A percentile compares a stretch with the other conserved stretches of the same genome.
Evolutionary conservation across 2,888 invertebrate genomes (phyloP).

Genomic region (Coenonympha arcania): DNA sequence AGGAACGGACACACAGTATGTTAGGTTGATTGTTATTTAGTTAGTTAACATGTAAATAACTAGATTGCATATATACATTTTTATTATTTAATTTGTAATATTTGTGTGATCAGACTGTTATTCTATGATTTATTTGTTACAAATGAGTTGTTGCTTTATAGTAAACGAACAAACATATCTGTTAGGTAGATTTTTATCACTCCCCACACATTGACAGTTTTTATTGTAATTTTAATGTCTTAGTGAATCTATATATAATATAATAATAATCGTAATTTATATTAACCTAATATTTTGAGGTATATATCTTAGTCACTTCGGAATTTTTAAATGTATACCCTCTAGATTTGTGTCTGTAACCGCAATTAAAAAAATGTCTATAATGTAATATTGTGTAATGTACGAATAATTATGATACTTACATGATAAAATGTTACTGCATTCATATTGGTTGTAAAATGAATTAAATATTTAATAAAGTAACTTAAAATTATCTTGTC

Average conservation of each 20-base stretch:
- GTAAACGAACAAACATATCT: conserved; percentile 65
- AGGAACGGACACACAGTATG: conserved; percentile 44
- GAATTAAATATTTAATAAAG: conserved; percentile 68
- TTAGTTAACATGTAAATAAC: conserved; percentile 74
- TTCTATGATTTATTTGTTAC: conserved; percentile 72
- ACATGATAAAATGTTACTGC: conserved; percentile 67
- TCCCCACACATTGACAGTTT: conserved; percentile 43
- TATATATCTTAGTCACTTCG: conserved; percentile 47
- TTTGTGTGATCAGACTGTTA: conserved; percentile 74
- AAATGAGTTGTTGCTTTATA: conserved; percentile 69
- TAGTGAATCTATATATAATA: conserved; percentile 25
- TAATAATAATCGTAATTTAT: conserved; percentile 16
- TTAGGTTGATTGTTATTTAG: conserved; percentile 73
- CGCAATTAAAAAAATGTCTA: conserved; percentile 49
- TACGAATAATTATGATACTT: too few species aligned
- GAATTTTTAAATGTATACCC: conserved; percentile 45
- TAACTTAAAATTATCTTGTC: conserved; percentile 41
- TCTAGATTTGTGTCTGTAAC: conserved; percentile 64
- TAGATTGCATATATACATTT: conserved; percentile 66
- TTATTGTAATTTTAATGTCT: conserved; percentile 29
- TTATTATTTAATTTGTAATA: conserved; percentile 73
- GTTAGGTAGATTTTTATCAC: conserved; percentile 50
- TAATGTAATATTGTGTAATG: conserved; percentile 45
- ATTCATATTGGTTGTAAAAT: conserved; percentile 72
- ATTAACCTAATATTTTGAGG: conserved; percentile 29